phyloP scores from a whole-genome alignment of 2,797 vertebrate species.

The Fistularia tabacaria region DNA sequence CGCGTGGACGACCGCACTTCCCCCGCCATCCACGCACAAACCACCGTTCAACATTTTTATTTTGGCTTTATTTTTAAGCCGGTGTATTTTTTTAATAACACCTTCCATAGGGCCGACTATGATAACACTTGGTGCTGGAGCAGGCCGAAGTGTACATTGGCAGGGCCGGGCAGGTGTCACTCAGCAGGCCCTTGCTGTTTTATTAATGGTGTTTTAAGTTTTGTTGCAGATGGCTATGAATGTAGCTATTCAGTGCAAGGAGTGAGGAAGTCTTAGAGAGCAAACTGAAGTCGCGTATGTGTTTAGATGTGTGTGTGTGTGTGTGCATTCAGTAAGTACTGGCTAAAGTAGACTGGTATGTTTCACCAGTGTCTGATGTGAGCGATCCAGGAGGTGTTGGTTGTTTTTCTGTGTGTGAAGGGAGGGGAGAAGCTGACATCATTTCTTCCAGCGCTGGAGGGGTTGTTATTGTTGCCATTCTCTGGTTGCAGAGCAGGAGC shows the following conservation, averaged over 20 bases:
- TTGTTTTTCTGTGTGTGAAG: conserved; percentile 28
- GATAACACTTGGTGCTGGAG: conserved; percentile 60
- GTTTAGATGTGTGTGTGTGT: conserved; percentile 14
- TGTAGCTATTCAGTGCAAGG: conserved; percentile 57
- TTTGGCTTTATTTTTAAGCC: conserved; percentile 30
- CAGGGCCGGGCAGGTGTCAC: conserved; percentile 59
- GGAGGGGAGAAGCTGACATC: conserved; percentile 65
- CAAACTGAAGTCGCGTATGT: conserved; percentile 33
- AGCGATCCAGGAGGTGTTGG: conserved; percentile 45
- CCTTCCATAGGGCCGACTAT: conserved; percentile 46
- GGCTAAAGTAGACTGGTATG: conserved; percentile 30
- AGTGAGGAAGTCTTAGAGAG: conserved; percentile 34
- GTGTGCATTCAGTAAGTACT: conserved; percentile 29
- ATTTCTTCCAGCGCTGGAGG: conserved; percentile 69
- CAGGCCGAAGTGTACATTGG: conserved; percentile 50
- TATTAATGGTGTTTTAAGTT: conserved; percentile 63
- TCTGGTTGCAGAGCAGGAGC: conserved; percentile 42
- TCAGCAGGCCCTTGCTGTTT: conserved; percentile 56
- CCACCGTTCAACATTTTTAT: conserved; percentile 26
- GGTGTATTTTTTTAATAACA: conserved; percentile 44
- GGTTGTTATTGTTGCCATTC: conserved; percentile 69
- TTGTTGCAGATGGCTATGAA: conserved; percentile 52
- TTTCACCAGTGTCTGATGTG: conserved; percentile 63
- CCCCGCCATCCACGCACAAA: conserved; percentile 13
- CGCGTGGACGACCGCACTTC: conserved; percentile 5